Conservation (phyloP, 1,140 invertebrate species). For the Diplogasteroides magnus region DNA sequence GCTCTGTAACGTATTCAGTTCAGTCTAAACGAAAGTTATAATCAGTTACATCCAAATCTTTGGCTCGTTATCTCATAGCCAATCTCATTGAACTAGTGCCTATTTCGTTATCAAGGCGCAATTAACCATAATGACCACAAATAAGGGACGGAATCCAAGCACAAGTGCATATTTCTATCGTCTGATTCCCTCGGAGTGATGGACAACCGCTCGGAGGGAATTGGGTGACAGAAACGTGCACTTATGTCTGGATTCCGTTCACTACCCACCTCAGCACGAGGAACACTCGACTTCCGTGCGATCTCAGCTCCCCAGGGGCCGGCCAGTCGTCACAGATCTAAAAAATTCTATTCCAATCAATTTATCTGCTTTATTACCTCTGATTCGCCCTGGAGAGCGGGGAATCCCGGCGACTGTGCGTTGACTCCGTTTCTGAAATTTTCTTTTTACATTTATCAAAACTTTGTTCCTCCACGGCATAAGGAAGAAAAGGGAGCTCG, state of each 20-base stretch:
- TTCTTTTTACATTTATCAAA: too few species aligned
- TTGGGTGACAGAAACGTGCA: too few species aligned
- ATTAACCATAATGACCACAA: too few species aligned
- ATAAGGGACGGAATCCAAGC: too few species aligned
- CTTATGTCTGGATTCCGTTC: too few species aligned
- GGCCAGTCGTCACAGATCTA: slow-evolving; percentile 35
- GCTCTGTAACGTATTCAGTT: background rate
- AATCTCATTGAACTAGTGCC: too few species aligned
- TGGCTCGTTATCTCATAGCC: background rate
- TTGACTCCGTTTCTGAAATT: slow-evolving; percentile 38
- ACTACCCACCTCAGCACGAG: slow-evolving; percentile 22
- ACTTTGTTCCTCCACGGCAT: too few species aligned
- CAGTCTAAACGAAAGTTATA: slow-evolving; percentile 28
- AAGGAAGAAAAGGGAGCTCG: too few species aligned
- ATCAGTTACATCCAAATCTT: slow-evolving; percentile 30
- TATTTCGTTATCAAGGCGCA: too few species aligned
- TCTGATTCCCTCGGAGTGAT: too few species aligned
- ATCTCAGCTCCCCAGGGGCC: slow-evolving; percentile 11
- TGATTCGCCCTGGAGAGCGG: slow-evolving; percentile 36
- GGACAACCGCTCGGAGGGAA: too few species aligned
- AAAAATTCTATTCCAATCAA: background rate
- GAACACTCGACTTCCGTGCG: slow-evolving; percentile 45
- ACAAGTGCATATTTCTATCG: too few species aligned
- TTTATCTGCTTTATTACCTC: slow-evolving; percentile 8
- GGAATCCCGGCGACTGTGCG: slow-evolving; percentile 39